These are phyloP conservation scores for Aspidoscelis tigris DNA, from an alignment of 2,113 vertebrate species.

Conservation along the genomic window DNA sequence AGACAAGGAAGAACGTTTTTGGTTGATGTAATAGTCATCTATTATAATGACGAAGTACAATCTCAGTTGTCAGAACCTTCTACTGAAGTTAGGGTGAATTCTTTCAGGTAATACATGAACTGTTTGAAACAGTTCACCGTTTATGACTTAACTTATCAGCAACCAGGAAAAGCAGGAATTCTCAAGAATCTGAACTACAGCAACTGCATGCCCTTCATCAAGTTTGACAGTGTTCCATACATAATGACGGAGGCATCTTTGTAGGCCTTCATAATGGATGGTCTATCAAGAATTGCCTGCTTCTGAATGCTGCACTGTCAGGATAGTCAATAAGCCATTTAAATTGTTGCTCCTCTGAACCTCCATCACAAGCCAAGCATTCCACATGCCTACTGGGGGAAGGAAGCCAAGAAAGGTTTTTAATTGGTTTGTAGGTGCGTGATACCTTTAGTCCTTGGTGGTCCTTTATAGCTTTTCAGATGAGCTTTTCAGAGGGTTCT, in stretches of 20 bases:
- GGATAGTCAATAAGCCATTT: conserved; percentile 14
- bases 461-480: conserved; percentile 18
- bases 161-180: neutral
- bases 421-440: neutral
- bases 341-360: neutral
- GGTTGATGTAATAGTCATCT: neutral
- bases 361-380: neutral
- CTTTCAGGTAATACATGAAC: neutral
- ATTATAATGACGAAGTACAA: neutral
- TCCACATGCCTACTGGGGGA: neutral
- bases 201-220: neutral
- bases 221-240: neutral
- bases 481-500: conserved; percentile 4
- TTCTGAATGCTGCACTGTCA: conserved; percentile 1
- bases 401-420: neutral
- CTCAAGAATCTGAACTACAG: neutral
- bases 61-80: neutral
- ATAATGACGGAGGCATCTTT: neutral
- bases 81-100: neutral
- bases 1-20: neutral
- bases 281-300: neutral
- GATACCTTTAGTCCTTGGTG: neutral
- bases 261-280: neutral
- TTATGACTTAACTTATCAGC: neutral
- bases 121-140: neutral